A percentile compares a stretch with the other conserved stretches of the same genome.
These are phyloP conservation scores for Coenobita brevimanus DNA, from an alignment of 1,140 invertebrate species.

Conservation along the genomic window DNA sequence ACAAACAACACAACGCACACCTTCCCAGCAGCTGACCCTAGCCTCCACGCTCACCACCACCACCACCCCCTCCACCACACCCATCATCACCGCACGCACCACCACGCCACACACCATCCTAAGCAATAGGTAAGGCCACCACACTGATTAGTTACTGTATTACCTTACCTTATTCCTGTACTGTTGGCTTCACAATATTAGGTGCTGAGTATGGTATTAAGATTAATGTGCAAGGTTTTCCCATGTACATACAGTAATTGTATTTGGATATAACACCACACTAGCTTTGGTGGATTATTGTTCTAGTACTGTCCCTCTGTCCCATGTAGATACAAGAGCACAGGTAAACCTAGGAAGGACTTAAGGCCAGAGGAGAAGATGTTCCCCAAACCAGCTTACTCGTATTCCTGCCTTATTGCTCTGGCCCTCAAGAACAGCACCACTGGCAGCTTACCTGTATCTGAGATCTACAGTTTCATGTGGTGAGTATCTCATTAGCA, in stretches of 20 bases:
- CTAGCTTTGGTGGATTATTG: no score
- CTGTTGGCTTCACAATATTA: no score
- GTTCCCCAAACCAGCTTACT: constrained; percentile 97
- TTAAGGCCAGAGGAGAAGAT: constrained; percentile 79
- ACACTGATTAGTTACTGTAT: no score
- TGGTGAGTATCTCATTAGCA: constrained; percentile 90
- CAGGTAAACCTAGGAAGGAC: constrained; percentile 58
- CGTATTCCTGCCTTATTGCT: constrained; percentile 97
- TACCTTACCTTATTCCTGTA: no score
- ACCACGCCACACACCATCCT: constrained; percentile 54
- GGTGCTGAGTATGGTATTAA: no score
- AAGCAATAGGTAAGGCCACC: constrained; percentile 43
- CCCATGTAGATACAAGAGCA: constrained; percentile 41
- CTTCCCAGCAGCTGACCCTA: constrained; percentile 22
- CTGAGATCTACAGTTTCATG: constrained; percentile 99
- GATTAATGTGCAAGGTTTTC: no score
- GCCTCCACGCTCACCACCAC: constrained; percentile 38
- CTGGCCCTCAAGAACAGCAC: constrained; percentile 97
- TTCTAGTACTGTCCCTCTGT: no score
- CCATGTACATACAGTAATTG: no score
- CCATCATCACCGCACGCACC: constrained; percentile 58
- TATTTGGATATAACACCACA: no score
- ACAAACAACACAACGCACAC: constrained; percentile 30
- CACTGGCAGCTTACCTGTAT: constrained; percentile 94
- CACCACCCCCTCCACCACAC: constrained; percentile 48